A percentile compares a stretch with the other conserved stretches of the same genome.
phyloP scores from a whole-genome alignment of 2,113 vertebrate species.

The Lampris megalopsis region DNA sequence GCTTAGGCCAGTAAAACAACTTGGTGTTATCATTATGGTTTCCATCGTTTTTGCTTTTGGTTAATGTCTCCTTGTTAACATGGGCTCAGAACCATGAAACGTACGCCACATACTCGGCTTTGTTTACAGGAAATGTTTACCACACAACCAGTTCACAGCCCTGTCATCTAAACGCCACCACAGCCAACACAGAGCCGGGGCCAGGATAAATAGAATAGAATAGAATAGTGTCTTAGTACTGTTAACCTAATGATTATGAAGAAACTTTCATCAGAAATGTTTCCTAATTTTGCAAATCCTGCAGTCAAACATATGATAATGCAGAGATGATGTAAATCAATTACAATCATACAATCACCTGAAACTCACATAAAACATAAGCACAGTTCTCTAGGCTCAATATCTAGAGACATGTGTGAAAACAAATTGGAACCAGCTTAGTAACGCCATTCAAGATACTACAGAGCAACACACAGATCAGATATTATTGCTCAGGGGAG shows the following conservation, averaged over 20 bases:
- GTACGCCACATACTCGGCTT: not conserved
- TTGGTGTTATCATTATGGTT: slow-evolving; percentile 1
- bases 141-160: slow-evolving; percentile 43
- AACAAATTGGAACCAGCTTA: not conserved
- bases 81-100: slow-evolving; percentile 16
- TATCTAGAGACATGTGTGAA: not conserved
- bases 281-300: too few species aligned
- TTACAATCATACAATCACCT: not conserved
- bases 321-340: too few species aligned
- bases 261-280: too few species aligned
- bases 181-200: not conserved
- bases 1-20: not conserved
- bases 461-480: not conserved
- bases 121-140: slow-evolving; percentile 61
- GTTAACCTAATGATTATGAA: too few species aligned
- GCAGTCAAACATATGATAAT: too few species aligned
- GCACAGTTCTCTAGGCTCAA: not conserved
- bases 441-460: not conserved
- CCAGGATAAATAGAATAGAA: slow-evolving; percentile 1
- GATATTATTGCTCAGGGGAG: not conserved
- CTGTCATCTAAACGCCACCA: slow-evolving; percentile 39
- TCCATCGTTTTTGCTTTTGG: not conserved
- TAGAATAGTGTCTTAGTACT: not conserved
- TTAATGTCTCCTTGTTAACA: not conserved
- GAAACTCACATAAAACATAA: not conserved